A percentile compares a stretch with the other conserved stretches of the same genome.
phyloP scores from a whole-genome alignment of 2,113 vertebrate species.

The Pseudolaguvia tuberculata region DNA sequence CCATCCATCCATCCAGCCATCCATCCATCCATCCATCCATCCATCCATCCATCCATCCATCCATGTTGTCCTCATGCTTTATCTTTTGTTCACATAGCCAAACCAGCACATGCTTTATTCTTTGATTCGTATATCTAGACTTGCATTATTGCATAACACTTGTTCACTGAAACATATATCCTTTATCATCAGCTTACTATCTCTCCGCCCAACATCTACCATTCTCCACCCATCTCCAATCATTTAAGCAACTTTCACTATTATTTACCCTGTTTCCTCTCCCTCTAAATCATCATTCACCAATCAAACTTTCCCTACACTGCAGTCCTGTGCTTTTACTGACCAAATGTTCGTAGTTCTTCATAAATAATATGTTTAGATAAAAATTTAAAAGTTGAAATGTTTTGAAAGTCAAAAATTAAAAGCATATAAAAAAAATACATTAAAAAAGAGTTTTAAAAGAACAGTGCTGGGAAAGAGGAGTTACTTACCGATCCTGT shows the following conservation, averaged over 20 bases:
- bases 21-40: not conserved
- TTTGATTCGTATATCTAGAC: no score
- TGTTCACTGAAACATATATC: not conserved
- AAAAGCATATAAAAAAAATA: not conserved
- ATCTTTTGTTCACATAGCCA: not conserved
- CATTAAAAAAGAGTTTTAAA: not conserved
- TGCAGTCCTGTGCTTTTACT: no score
- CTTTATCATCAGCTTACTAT: not conserved
- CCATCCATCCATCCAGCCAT: not conserved
- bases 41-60: not conserved
- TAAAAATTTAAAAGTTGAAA: no score
- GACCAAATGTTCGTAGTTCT: no score
- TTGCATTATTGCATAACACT: not conserved
- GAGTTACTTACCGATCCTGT: not conserved
- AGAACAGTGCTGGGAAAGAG: not conserved
- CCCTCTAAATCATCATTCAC: not conserved
- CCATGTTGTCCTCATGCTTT: not conserved
- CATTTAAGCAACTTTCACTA: no score
- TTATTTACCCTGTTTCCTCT: not conserved
- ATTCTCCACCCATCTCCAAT: no score
- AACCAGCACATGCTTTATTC: not conserved
- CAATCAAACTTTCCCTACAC: not conserved
- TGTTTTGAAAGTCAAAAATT: no score
- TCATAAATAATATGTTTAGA: no score
- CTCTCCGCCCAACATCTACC: no score